Conservation (phyloP, 2,113 vertebrate species). For the Panurus biarmicus region DNA sequence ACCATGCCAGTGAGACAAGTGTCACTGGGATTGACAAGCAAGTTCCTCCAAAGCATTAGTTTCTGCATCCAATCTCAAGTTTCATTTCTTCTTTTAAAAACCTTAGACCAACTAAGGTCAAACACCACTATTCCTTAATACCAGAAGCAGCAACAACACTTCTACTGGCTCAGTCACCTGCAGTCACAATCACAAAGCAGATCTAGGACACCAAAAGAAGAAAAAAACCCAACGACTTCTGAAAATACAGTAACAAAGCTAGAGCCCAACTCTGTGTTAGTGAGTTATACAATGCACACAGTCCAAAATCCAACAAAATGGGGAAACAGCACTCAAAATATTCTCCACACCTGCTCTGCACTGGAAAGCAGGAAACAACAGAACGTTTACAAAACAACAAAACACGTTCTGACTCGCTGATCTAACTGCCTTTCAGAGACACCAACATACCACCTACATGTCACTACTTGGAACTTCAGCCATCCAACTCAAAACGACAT, state of each 20-base stretch:
- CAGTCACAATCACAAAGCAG: not conserved
- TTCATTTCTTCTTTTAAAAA: not conserved
- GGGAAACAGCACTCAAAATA: not conserved
- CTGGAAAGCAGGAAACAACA: not conserved
- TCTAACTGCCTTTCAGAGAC: not conserved
- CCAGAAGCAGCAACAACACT: not conserved
- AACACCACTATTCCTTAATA: not conserved
- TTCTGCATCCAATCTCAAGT: not conserved
- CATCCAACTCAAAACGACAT: not conserved
- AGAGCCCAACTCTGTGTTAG: slow-evolving; percentile 27
- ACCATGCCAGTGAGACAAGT: not conserved
- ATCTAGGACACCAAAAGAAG: not conserved
- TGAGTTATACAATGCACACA: slow-evolving; percentile 31
- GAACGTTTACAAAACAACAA: not conserved
- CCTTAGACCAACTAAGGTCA: not conserved
- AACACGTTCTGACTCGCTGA: not conserved
- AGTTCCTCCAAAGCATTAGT: not conserved
- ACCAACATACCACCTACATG: not conserved
- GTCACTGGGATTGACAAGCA: not conserved
- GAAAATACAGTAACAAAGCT: not conserved
- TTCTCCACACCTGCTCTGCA: not conserved
- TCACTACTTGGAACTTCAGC: not conserved
- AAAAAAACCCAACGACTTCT: not conserved
- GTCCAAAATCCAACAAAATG: not conserved
- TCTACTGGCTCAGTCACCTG: not conserved